Evolutionary conservation across 1,140 invertebrate species (phyloP), one percentile per base, ranked within the genome.

Genomic region (Drosophila novamexicana): DNA sequence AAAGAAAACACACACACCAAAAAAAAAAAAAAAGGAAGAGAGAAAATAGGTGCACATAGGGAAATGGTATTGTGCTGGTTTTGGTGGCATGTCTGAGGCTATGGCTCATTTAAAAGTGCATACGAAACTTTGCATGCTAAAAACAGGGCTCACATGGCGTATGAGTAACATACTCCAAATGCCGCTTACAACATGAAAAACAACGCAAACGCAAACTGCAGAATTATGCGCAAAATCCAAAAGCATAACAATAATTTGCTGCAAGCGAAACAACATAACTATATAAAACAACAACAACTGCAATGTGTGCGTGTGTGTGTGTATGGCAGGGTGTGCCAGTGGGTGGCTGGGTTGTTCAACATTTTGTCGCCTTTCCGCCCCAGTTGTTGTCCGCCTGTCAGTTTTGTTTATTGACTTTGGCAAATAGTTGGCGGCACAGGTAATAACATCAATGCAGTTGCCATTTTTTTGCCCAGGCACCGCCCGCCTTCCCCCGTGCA

Each of bases 391-490:
- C 34, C 68, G 50, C 44, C 83, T 78, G 85, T 84, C 84, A 84
- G 77, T 89, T 84, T 89, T 68, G 81, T 89, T 89, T 89, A 89
- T 89, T 89, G 84, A 89, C 84, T 89, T 84, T 88, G 71, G 80
- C 84, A 79, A 84, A 89, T 88, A 89, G 85, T 88, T 89, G 85
- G 77, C 85, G 75, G 85, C 72, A 45, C 66, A 88, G 85, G 85
- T 89, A 89, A 89, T 89, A 89, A 89, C 85, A 89, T 89, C 84
- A 78, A 89, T 89, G 84, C 84, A 89, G 84, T 89, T 89, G 84
- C 84, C 85, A 89, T 89, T 89, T 89, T 89, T 89, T 89, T 42
- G 18, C 53, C 63, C 14, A 53, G 36, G 34, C 7, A 4, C 7
- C 32, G 6, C 14, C 50, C 10, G 8, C 14, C 34, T 37, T 39